phyloP scores from a whole-genome alignment of 1,140 invertebrate species.

The Laupala kohalensis region DNA sequence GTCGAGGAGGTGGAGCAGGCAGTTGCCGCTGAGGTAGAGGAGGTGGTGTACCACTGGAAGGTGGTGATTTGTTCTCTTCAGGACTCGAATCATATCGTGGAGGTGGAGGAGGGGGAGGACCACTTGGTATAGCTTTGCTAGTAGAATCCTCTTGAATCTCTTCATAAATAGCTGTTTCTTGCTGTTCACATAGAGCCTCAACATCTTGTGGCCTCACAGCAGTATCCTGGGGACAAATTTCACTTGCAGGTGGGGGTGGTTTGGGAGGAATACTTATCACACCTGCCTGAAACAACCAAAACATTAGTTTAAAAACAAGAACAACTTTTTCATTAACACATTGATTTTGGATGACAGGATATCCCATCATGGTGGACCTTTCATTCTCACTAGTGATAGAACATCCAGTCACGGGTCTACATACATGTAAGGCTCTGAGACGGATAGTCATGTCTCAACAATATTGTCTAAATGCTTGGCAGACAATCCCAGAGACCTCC shows the following conservation, averaged over 20 bases:
- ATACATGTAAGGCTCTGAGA: not conserved
- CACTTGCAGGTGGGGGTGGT: conserved; percentile 10
- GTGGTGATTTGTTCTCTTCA: conserved; percentile 1
- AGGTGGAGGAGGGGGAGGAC: conserved; percentile 35
- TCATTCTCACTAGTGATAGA: not conserved
- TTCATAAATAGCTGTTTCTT: conserved; percentile 35
- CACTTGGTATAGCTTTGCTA: conserved; percentile 25
- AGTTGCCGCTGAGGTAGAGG: conserved; percentile 39
- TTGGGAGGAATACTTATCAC: conserved; percentile 13
- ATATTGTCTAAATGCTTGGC: too few relatives aligned
- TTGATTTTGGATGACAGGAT: not conserved
- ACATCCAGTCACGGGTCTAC: not conserved
- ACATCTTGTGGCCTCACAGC: not conserved
- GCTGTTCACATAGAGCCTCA: conserved; percentile 23
- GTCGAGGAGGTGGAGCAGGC: conserved; percentile 37
- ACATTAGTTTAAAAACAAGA: not conserved
- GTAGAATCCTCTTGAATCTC: conserved; percentile 36
- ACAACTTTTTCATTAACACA: conserved; percentile 3
- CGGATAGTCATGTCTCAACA: not conserved
- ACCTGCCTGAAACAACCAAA: conserved; percentile 13
- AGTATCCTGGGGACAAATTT: not conserved
- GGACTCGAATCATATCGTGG: conserved; percentile 26
- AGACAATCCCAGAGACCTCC: too few relatives aligned
- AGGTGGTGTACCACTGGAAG: conserved; percentile 24
- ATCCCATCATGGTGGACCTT: not conserved